phyloP scores from a whole-genome alignment of 1,140 invertebrate genomes.

The Notospermus geniculatus region DNA sequence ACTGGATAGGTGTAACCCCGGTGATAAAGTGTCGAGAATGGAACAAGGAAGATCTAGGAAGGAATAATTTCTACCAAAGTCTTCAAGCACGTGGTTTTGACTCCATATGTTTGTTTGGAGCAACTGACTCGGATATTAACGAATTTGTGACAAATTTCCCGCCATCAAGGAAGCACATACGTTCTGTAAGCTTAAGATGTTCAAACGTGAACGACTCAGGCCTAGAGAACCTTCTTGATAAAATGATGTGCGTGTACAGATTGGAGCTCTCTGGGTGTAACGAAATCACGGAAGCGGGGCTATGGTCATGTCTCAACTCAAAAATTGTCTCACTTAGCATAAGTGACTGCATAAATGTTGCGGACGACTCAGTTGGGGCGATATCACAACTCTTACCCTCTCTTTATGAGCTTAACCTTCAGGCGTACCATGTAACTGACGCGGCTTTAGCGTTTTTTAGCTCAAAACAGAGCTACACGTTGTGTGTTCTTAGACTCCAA shows the following conservation, averaged over 20 bases:
- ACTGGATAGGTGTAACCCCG: constrained; percentile 80
- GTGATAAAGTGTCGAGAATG: constrained; percentile 80
- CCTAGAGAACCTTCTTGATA: constrained; percentile 79
- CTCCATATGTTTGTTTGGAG: constrained; percentile 76
- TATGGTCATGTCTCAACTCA: constrained; percentile 88
- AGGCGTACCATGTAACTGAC: constrained; percentile 95
- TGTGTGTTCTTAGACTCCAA: constrained; percentile 82
- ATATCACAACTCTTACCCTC: constrained; percentile 88
- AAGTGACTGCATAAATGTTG: constrained; percentile 93
- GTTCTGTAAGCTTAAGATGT: constrained; percentile 77
- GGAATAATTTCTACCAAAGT: constrained; percentile 75
- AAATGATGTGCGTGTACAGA: constrained; percentile 69
- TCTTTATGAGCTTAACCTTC: constrained; percentile 85
- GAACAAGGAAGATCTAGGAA: constrained; percentile 62
- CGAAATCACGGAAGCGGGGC: constrained; percentile 88
- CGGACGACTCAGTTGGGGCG: constrained; percentile 89
- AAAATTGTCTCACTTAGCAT: constrained; percentile 85
- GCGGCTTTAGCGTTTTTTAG: constrained; percentile 91
- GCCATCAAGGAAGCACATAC: constrained; percentile 75
- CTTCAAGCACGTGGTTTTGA: constrained; percentile 82
- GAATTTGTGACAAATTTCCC: constrained; percentile 84
- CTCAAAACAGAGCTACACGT: constrained; percentile 82
- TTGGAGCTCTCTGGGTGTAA: constrained; percentile 90
- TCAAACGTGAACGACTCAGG: constrained; percentile 85
- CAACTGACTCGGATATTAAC: constrained; percentile 82